Evolutionary conservation across 2,888 invertebrate species (phyloP).

Genomic region (Mimumesa dahlbomi): DNA sequence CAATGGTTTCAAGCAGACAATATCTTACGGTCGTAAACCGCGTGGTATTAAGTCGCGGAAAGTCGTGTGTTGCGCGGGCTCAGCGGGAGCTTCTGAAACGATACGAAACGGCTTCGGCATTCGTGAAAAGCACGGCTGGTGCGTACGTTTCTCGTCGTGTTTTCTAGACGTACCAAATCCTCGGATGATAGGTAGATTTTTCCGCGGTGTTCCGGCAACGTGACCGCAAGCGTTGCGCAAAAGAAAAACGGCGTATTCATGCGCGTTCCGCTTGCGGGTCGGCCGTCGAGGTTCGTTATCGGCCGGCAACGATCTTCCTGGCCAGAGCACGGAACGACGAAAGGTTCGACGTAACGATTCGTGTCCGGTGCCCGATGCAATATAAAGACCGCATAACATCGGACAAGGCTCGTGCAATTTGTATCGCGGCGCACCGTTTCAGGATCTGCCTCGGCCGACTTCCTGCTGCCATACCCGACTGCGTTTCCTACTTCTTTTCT

Average conservation of each 20-base stretch:
- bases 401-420: conserved; percentile 24
- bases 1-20: neutral
- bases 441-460: conserved; percentile 15
- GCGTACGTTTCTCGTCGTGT: too few relatives aligned
- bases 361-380: conserved; percentile 64
- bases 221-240: conserved; percentile 61
- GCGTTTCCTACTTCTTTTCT: too few relatives aligned
- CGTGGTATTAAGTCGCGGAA: neutral
- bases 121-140: too few relatives aligned
- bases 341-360: conserved; percentile 73
- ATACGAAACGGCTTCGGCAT: too few relatives aligned
- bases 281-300: conserved; percentile 58
- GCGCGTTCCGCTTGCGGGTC: conserved; percentile 67
- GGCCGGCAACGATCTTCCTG: conserved; percentile 55
- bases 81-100: too few relatives aligned
- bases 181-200: too few relatives aligned
- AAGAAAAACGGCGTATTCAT: conserved; percentile 65
- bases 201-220: too few relatives aligned
- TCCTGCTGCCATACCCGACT: neutral
- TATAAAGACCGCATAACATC: conserved; percentile 47
- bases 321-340: conserved; percentile 63
- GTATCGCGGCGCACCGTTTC: conserved; percentile 16
- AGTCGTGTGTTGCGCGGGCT: too few relatives aligned
- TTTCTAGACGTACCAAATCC: too few relatives aligned
- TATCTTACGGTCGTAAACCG: neutral